Percentiles rank a stretch among this genome's conserved stretches.
phyloP scores from a whole-genome alignment of 2,888 invertebrate species.

The Phortica okadai region DNA sequence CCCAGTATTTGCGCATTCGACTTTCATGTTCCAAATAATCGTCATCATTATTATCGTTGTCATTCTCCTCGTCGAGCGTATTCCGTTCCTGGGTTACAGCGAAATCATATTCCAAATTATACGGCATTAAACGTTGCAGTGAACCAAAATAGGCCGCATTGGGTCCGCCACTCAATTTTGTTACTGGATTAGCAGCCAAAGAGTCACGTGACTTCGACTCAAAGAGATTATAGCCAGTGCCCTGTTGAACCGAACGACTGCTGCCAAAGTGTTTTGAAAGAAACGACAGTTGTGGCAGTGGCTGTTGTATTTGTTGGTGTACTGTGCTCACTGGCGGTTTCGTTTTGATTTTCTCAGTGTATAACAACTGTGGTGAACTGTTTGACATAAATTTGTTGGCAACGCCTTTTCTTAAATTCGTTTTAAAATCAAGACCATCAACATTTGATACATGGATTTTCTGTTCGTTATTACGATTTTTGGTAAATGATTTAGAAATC shows the following conservation, averaged over 20 bases:
- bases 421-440: constrained; percentile 65
- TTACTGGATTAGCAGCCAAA: constrained; percentile 34
- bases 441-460: constrained; percentile 35
- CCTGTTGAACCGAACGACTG: constrained; percentile 86
- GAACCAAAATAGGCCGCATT: constrained; percentile 93
- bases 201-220: constrained; percentile 62
- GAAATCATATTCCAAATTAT: constrained; percentile 89
- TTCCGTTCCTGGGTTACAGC: constrained; percentile 87
- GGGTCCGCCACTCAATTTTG: constrained; percentile 80
- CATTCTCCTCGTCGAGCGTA: constrained; percentile 64
- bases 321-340: constrained; percentile 50
- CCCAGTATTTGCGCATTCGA: constrained; percentile 94
- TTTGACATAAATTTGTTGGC: constrained; percentile 80
- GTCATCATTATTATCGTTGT: constrained; percentile 76
- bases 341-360: constrained; percentile 60
- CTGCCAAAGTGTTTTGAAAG: constrained; percentile 88
- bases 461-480: constrained; percentile 53
- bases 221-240: constrained; percentile 76
- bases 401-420: constrained; percentile 66
- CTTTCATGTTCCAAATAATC: constrained; percentile 89
- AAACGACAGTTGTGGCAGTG: constrained; percentile 77
- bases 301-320: constrained; percentile 22
- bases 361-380: constrained; percentile 82
- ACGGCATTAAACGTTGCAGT: constrained; percentile 89
- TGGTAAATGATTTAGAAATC: constrained; percentile 81